Percentiles rank a stretch among this genome's conserved stretches.
Evolutionary conservation across 2,888 invertebrate genomes (phyloP).

Genomic region (Morpho achilles): DNA sequence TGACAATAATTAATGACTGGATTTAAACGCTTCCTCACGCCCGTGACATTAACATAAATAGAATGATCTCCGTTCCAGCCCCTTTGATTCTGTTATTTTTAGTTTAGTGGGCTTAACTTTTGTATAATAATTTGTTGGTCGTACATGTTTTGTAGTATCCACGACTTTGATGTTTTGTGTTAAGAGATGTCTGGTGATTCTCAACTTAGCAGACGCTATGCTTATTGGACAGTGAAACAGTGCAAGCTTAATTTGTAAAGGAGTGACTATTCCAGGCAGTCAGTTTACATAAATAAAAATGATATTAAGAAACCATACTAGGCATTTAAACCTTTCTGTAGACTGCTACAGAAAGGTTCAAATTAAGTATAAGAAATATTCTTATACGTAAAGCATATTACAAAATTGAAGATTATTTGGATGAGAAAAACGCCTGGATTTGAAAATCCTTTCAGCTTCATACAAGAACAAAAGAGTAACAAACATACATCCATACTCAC

Average conservation of each 20-base stretch:
- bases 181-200: constrained; percentile 67
- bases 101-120: constrained; percentile 64
- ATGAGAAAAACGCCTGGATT: too few relatives aligned
- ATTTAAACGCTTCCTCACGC: constrained; percentile 80
- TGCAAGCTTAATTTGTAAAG: constrained; percentile 3
- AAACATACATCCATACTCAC: too few relatives aligned
- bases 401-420: too few relatives aligned
- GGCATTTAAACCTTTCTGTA: too few relatives aligned
- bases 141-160: constrained; percentile 54
- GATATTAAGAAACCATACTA: too few relatives aligned
- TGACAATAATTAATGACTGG: constrained; percentile 79
- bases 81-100: constrained; percentile 78
- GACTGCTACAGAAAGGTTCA: too few relatives aligned
- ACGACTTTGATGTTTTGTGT: constrained; percentile 73
- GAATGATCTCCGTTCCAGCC: constrained; percentile 72
- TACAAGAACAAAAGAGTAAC: too few relatives aligned
- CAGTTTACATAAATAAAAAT: too few relatives aligned
- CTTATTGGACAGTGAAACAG: constrained; percentile 22
- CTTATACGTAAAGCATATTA: too few relatives aligned
- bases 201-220: constrained; percentile 48
- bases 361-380: too few relatives aligned
- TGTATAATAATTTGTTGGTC: constrained; percentile 72
- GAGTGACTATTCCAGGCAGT: background rate
- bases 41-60: constrained; percentile 79
- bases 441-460: too few relatives aligned